These are phyloP conservation scores for Symphodus melops DNA, from an alignment of 2,113 vertebrate species.

Conservation along the genomic window DNA sequence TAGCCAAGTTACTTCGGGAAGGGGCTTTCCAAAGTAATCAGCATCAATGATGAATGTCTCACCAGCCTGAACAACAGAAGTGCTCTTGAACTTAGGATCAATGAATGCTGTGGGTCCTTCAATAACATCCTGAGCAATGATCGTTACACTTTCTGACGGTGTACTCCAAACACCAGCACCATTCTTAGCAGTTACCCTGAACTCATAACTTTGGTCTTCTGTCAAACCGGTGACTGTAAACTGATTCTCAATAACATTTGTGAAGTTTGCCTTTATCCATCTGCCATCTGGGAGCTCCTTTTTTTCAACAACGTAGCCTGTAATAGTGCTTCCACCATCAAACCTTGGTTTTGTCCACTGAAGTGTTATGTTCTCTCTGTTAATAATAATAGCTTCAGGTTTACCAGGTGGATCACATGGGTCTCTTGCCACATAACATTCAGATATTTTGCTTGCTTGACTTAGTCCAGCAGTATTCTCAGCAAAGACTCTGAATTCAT, in stretches of 20 bases:
- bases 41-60: slow-evolving; percentile 94
- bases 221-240: slow-evolving; percentile 93
- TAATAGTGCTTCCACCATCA: slow-evolving; percentile 96
- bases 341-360: slow-evolving; percentile 94
- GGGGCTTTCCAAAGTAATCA: slow-evolving; percentile 94
- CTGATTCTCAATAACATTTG: slow-evolving; percentile 92
- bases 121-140: slow-evolving; percentile 96
- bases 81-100: slow-evolving; percentile 93
- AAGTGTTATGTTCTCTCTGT: slow-evolving; percentile 91
- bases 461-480: slow-evolving; percentile 96
- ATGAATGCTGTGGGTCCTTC: slow-evolving; percentile 91
- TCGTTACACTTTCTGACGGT: slow-evolving; percentile 91
- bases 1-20: slow-evolving; percentile 90
- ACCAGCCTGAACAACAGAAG: slow-evolving; percentile 89
- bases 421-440: slow-evolving; percentile 92
- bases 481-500: slow-evolving; percentile 96
- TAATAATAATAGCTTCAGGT: slow-evolving; percentile 94
- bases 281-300: slow-evolving; percentile 94
- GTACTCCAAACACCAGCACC: slow-evolving; percentile 92
- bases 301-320: slow-evolving; percentile 94
- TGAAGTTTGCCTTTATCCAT: slow-evolving; percentile 99
- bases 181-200: slow-evolving; percentile 97
- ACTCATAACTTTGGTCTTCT: slow-evolving; percentile 92
- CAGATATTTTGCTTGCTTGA: slow-evolving; percentile 92
- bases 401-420: slow-evolving; percentile 94